These are phyloP conservation scores for Machaerirhynchus nigripectus DNA, from an alignment of 2,113 vertebrate genomes.

Conservation along the genomic window DNA sequence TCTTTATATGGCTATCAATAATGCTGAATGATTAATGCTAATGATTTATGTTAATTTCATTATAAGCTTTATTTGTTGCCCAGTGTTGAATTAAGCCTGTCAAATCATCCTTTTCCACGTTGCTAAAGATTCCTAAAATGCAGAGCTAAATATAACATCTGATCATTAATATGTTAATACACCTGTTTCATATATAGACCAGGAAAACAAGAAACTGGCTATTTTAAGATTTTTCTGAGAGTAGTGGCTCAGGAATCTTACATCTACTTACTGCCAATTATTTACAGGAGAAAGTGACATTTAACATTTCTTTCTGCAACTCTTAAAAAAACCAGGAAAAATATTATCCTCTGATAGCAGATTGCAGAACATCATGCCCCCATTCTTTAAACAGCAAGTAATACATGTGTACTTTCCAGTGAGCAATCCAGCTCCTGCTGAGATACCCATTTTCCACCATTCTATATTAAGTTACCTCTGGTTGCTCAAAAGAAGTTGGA, in stretches of 20 bases:
- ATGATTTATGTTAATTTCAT: constrained; percentile 82
- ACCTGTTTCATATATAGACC: constrained; percentile 34
- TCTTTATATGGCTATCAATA: constrained; percentile 73
- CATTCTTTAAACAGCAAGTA: background rate
- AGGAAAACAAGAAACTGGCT: background rate
- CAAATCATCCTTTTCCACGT: constrained; percentile 68
- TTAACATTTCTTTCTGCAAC: background rate
- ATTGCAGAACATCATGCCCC: background rate
- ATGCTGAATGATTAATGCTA: constrained; percentile 75
- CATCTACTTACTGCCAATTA: background rate
- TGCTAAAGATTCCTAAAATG: constrained; percentile 70
- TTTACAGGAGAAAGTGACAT: background rate
- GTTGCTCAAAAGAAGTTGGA: background rate
- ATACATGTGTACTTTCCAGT: background rate
- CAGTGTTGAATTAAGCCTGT: constrained; percentile 72
- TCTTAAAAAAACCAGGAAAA: background rate
- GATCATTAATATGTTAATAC: constrained; percentile 67
- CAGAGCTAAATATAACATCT: constrained; percentile 66
- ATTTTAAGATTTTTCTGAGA: constrained; percentile 6
- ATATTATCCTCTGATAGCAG: background rate
- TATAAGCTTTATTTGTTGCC: constrained; percentile 79
- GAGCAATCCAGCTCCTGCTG: background rate
- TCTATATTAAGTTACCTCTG: background rate
- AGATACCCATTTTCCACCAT: background rate
- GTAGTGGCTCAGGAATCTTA: background rate